A percentile compares a stretch with the other conserved stretches of the same genome.
phyloP scores from a whole-genome alignment of 2,113 vertebrate genomes.

The Trachemys scripta region DNA sequence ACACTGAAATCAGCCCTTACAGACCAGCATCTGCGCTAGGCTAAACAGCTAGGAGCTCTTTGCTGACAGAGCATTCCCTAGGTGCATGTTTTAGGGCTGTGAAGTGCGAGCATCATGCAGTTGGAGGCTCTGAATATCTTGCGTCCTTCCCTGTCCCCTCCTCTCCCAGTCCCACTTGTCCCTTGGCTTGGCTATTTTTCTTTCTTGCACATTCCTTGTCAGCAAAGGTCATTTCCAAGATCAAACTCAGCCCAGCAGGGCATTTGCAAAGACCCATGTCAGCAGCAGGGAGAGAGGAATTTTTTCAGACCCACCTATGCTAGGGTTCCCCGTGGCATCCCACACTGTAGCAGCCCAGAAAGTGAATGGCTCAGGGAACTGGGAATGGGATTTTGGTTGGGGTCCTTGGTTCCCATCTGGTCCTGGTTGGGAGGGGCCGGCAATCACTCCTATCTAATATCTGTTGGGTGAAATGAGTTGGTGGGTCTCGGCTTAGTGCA shows the following conservation, averaged over 20 bases:
- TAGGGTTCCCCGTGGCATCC: background rate
- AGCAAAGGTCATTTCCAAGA: background rate
- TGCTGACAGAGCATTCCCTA: background rate
- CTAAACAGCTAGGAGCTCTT: background rate
- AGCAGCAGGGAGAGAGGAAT: background rate
- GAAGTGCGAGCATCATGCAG: background rate
- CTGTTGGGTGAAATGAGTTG: background rate
- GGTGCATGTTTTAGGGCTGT: background rate
- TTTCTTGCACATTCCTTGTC: background rate
- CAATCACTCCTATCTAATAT: background rate
- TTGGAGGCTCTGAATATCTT: background rate
- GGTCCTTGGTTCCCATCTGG: background rate
- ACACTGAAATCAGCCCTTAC: background rate
- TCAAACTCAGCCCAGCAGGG: background rate
- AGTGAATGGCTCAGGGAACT: accelerated
- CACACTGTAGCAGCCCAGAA: background rate
- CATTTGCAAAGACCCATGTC: background rate
- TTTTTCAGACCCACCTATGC: background rate
- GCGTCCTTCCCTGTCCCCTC: too few species aligned
- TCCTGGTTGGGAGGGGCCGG: background rate
- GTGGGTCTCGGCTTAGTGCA: background rate
- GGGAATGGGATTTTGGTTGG: background rate
- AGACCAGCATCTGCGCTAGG: background rate
- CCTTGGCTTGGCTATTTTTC: background rate
- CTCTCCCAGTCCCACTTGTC: background rate